phyloP scores from a whole-genome alignment of 2,888 invertebrate species.

The Teleogryllus oceanicus region DNA sequence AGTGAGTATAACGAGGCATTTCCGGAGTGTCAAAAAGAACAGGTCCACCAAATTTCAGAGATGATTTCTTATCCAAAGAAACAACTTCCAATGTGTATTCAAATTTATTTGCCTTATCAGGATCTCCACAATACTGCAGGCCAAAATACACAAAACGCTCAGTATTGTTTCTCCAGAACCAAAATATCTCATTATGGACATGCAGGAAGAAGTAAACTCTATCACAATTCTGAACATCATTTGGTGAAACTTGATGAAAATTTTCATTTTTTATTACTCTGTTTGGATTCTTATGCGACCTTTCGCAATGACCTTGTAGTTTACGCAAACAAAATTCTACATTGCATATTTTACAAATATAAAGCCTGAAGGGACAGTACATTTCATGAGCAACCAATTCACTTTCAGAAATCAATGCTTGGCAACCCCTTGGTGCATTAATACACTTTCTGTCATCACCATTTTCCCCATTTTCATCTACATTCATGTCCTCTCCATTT shows the following conservation, averaged over 20 bases:
- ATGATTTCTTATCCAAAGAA: neutral
- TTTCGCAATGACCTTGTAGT: neutral
- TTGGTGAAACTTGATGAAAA: neutral
- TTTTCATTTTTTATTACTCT: neutral
- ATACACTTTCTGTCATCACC: neutral
- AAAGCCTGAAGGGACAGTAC: neutral
- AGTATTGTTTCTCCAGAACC: constrained; percentile 2
- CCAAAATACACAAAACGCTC: neutral
- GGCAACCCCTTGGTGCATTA: neutral
- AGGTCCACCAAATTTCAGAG: neutral
- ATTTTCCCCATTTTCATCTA: neutral
- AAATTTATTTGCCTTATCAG: neutral
- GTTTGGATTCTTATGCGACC: neutral
- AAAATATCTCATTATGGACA: neutral
- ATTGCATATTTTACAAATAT: neutral
- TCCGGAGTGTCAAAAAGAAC: neutral
- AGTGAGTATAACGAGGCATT: neutral
- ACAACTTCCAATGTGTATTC: neutral
- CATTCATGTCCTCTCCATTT: neutral
- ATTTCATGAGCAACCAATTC: neutral
- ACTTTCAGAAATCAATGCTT: neutral
- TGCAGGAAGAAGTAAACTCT: neutral
- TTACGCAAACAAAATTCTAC: constrained; percentile 2
- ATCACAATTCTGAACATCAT: neutral
- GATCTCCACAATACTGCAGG: neutral